These are phyloP conservation scores for Lasioglossum malachurum DNA, from an alignment of 2,888 invertebrate species.

Conservation along the genomic window DNA sequence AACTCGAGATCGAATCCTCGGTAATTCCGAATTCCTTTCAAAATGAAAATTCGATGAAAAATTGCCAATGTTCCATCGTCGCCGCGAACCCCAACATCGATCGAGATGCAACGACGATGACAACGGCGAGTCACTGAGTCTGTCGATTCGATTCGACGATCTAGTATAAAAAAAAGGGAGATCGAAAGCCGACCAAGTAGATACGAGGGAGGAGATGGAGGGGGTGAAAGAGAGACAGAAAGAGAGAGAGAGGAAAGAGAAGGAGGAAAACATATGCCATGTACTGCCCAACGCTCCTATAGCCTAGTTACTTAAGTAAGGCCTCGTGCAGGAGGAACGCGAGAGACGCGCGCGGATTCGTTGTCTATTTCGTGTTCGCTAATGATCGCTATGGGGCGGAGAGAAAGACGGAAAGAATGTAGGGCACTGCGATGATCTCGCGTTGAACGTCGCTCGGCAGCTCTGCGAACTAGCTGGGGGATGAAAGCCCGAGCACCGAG, in stretches of 20 bases:
- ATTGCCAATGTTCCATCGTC: background rate
- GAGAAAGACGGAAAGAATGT: constrained; percentile 25
- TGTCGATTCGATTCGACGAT: constrained; percentile 12
- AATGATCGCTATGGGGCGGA: constrained; percentile 24
- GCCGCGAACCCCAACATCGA: background rate
- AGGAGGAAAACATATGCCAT: constrained; percentile 42
- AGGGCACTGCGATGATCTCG: constrained; percentile 43
- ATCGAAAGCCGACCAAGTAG: constrained; percentile 19
- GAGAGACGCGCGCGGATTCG: constrained; percentile 40
- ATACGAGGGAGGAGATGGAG: background rate
- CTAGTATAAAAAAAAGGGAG: background rate
- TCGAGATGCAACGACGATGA: background rate
- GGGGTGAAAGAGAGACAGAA: constrained; percentile 5
- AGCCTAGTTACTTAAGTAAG: constrained; percentile 68
- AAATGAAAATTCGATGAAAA: background rate
- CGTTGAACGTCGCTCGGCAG: constrained; percentile 38
- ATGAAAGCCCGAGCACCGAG: constrained; percentile 12
- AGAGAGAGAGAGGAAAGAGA: background rate
- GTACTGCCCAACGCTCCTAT: constrained; percentile 71
- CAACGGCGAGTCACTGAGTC: constrained; percentile 37
- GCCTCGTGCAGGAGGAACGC: constrained; percentile 44
- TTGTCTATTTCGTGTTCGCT: constrained; percentile 56
- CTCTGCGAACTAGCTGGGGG: constrained; percentile 29
- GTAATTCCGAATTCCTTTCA: background rate
- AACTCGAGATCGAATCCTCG: too few relatives aligned